These are phyloP conservation scores for Meteorus colon DNA, from an alignment of 2,888 invertebrate species.

Conservation along the genomic window DNA sequence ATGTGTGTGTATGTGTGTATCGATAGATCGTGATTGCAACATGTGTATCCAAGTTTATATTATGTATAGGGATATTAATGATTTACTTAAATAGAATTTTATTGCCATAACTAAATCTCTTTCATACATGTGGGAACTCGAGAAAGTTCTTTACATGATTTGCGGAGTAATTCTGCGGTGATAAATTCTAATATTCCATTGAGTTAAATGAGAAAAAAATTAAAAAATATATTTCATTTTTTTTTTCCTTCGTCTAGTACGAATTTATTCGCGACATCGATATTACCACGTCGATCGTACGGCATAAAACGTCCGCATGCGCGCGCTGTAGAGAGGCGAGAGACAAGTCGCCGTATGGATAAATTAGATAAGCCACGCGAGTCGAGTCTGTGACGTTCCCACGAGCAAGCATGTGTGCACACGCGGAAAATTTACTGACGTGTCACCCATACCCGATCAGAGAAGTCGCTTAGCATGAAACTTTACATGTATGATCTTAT, in stretches of 20 bases:
- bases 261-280: constrained; percentile 44
- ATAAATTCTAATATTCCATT: constrained; percentile 34
- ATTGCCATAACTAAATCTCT: constrained; percentile 9
- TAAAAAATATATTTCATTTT: constrained; percentile 1
- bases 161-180: constrained; percentile 2
- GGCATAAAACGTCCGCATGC: constrained; percentile 29
- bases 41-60: not conserved
- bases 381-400: constrained; percentile 67
- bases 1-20: not conserved
- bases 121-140: constrained; percentile 28
- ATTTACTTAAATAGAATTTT: constrained; percentile 21
- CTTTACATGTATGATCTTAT: constrained; percentile 34
- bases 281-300: constrained; percentile 40
- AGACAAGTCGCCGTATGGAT: constrained; percentile 53
- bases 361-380: constrained; percentile 67
- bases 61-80: constrained; percentile 11
- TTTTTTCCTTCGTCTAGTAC: constrained; percentile 21
- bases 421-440: constrained; percentile 59
- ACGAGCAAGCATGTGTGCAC: constrained; percentile 55
- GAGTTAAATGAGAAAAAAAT: not conserved
- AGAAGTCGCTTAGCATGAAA: constrained; percentile 45
- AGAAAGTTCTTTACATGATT: constrained; percentile 35
- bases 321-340: constrained; percentile 39
- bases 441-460: constrained; percentile 52
- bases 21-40: constrained; percentile 9